Evolutionary conservation across 1,140 invertebrate species (phyloP).

Genomic region (Rhopalosiphum maidis): DNA sequence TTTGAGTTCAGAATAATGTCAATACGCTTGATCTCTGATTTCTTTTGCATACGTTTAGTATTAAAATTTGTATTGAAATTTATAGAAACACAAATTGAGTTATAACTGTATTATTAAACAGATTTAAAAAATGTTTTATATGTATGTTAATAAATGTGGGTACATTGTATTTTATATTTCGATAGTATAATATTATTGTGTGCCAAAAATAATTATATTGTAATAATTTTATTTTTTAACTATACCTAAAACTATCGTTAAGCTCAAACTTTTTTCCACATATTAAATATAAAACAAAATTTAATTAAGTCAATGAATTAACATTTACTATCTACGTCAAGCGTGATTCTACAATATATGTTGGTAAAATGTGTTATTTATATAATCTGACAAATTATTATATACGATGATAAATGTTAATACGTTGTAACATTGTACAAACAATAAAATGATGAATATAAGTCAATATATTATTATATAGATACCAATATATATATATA

Average conservation of each 20-base stretch:
- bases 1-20: not conserved
- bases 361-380: not conserved
- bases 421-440: not conserved
- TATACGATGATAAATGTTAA: not conserved
- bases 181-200: not conserved
- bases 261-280: too few relatives aligned
- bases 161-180: not conserved
- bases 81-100: not conserved
- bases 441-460: not conserved
- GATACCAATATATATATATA: not conserved
- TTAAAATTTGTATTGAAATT: not conserved
- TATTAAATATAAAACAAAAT: too few relatives aligned
- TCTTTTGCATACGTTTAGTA: not conserved
- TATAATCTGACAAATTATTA: not conserved
- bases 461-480: constrained; percentile 4
- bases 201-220: too few relatives aligned
- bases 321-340: not conserved
- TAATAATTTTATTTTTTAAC: too few relatives aligned
- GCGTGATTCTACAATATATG: not conserved
- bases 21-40: not conserved
- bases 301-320: too few relatives aligned
- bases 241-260: too few relatives aligned
- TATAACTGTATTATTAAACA: not conserved
- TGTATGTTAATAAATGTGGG: not conserved
- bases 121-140: not conserved